Evolutionary conservation across 2,888 invertebrate species (phyloP), one percentile per base, ranked within the genome.

Genomic region (Agrotis clavis): DNA sequence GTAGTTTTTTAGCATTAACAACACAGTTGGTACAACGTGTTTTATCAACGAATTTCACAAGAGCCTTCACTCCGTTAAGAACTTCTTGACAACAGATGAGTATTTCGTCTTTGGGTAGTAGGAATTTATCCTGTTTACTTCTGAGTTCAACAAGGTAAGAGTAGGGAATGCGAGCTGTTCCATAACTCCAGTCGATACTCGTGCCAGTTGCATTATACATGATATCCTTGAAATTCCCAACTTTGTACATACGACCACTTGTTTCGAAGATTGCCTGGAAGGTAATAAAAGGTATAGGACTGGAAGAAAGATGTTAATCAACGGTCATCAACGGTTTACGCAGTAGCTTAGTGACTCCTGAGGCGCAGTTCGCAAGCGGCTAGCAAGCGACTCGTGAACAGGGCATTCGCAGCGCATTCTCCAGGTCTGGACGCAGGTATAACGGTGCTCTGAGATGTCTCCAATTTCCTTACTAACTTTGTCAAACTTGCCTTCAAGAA

Each of bases 181-280:
- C 95, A 62, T 96, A 96, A 76, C 95, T 95, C 96, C 96, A 96
- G 79, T 96, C 96, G 47, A 95, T 94, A 77, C 96, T 96, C 1
- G 96, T 96, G 1, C 96, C 96, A 60, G 90, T 87, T 0, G 96
- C 95, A 60, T 87, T 89, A 75, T 96, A 96, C 95, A 95, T 96
- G 0, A 96, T 86, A 72, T 96, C 95, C 83, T 92, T 95, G 81
- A 95, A 95, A 77, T 93, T 94, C 0, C 96, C 96, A 4, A 96
- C 95, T 91, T 95, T 95, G 72, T 95, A 96, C 93, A 94, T 93
- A 14, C 92, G 90, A 13, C 95, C 94, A 41, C 86, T 92, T 2
- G 93, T 92, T 67, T 95, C 91, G 67, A 91, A 94, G 41, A 96
- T 95, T 19, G 95, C 95, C 96, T 96, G 85, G 61, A 91, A 91